Evolutionary conservation across 1,140 invertebrate genomes (phyloP), one percentile per base, ranked within the genome.

Genomic region (Charaxes varanes): DNA sequence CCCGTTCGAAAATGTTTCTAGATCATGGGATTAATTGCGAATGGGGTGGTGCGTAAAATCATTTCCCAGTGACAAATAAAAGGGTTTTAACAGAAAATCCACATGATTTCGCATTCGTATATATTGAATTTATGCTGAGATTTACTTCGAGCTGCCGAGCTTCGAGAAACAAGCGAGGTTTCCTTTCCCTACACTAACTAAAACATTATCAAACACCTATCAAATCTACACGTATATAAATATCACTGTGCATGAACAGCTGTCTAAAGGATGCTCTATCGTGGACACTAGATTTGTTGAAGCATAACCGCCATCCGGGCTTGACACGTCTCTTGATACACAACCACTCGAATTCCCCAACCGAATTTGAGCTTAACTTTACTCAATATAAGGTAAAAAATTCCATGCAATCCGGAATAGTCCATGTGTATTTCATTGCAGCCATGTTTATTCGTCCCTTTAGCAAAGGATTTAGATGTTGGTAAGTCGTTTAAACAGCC

Each of bases 231-330:
- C 10, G n/a, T n/a, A n/a, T n/a, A n/a, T n/a, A n/a, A n/a, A n/a
- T n/a, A n/a, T n/a, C n/a, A 31, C 28, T 31, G 28, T 31, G 19
- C 17, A 16, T 21, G 37, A 23, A 32, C 27, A 32, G 27, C 27
- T 40, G 11, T 40, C 37, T 19, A 35, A 42, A 42, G 41, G 41
- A 35, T 35, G 32, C 31, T 16, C 22, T 38, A 42, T 40, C 43
- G 43, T 38, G 38, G 38, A 30, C 42, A 52, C 36, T 46, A 43
- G 47, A 43, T 19, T 53, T 40, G 50, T 41, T 53, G 50, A 53
- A 53, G 43, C 50, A 53, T 47, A 38, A 34, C 49, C 41, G 28
- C 22, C 24, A 45, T 27, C 43, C 38, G 43, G 32, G 37, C 40
- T 15, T 53, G 40, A 47, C 43, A 53, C 31, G 35, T 47, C 28